phyloP scores from a whole-genome alignment of 2,888 invertebrate species.

The Halocaridina rubra region DNA sequence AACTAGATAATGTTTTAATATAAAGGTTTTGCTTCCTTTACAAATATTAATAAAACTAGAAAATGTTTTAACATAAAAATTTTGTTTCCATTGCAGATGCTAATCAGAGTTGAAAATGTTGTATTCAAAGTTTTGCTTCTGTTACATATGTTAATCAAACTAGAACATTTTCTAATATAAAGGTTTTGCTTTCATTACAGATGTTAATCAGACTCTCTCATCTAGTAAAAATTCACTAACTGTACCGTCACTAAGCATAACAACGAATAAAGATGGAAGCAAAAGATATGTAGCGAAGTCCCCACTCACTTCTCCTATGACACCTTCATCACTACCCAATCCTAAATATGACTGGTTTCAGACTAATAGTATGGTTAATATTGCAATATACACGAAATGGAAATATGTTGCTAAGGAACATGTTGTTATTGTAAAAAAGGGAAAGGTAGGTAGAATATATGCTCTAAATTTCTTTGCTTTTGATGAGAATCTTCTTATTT shows the following conservation, averaged over 20 bases:
- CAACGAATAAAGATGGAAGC: background rate
- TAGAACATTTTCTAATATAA: too few relatives aligned
- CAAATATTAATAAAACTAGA: too few relatives aligned
- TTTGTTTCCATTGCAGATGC: too few relatives aligned
- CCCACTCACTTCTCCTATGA: conserved; percentile 11
- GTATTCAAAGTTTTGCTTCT: too few relatives aligned
- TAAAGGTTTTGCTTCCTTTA: too few relatives aligned
- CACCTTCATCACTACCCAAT: conserved; percentile 37
- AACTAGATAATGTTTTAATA: too few relatives aligned
- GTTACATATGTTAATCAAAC: too few relatives aligned
- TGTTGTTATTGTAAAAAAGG: conserved; percentile 66
- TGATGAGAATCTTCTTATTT: background rate
- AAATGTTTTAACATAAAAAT: too few relatives aligned
- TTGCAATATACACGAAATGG: conserved; percentile 69
- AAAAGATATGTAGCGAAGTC: background rate
- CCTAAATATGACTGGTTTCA: conserved; percentile 71
- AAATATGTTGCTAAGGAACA: conserved; percentile 66
- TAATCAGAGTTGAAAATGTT: too few relatives aligned
- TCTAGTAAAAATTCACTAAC: background rate
- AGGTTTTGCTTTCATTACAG: background rate
- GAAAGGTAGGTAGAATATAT: conserved; percentile 34
- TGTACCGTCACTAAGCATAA: background rate
- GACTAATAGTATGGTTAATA: conserved; percentile 66
- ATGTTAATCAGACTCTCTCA: background rate
- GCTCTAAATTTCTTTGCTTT: background rate